Evolutionary conservation across 2,888 invertebrate genomes (phyloP), one percentile per base, ranked within the genome.

Genomic region (Aphrophora alni): DNA sequence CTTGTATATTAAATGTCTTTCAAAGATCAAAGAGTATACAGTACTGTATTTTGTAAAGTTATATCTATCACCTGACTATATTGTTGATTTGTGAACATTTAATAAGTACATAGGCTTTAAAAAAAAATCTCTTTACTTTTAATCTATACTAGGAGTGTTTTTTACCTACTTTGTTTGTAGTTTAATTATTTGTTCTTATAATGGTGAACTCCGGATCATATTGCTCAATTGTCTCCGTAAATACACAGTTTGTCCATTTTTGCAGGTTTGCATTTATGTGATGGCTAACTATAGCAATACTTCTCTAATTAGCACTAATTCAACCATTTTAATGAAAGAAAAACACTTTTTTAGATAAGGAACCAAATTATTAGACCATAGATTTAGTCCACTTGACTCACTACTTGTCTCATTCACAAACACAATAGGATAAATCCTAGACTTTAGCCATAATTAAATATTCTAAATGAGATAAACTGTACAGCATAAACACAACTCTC

Each of bases 231-330:
- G 59, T 59, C 59, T 59, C 59, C 59, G 4, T 59, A 59, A 59
- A 59, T 21, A 59, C 59, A 59, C 59, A 59, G 59, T 59, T 59
- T 59, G 59, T 59, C 59, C 59, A 59, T 59, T 59, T 59, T 59
- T 59, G 59, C 59, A 59, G 14, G 21, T 59, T 44, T 59, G 59
- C 59, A 59, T 59, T 59, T 21, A 59, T 59, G 59, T 59, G 59
- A 59, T 59, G 59, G 59, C 59, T 21, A 21, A 59, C 21, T 59
- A n/a, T 21, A 59, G 59, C 59, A 59, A 59, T 59, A 59, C 59
- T 59, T 59, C 59, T 59, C 44, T 44, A 44, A 44, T 14, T 44
- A 44, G 44, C 44, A 44, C 44, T 44, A 44, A 44, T 44, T 44
- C 44, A 44, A 44, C 44, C 44, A 44, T 44, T 44, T 44, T 44